These are phyloP conservation scores for Nothoprocta perdicaria DNA, from an alignment of 2,113 vertebrate genomes.

Conservation along the genomic window DNA sequence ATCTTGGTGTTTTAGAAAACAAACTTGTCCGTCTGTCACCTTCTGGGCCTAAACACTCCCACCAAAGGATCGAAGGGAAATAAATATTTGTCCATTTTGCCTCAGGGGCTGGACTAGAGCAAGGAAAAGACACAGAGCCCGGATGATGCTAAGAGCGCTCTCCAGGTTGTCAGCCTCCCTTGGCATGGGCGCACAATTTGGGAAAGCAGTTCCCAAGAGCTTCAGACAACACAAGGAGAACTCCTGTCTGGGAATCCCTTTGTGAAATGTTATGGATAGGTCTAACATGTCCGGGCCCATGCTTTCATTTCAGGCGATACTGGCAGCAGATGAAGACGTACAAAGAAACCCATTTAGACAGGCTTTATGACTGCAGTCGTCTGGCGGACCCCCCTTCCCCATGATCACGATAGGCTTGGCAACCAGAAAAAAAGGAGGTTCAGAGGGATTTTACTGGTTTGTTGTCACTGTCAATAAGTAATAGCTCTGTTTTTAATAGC, in stretches of 20 bases:
- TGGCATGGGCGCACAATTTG: rapidly evolving
- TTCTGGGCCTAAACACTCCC: slow-evolving; percentile 15
- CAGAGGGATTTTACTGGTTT: slow-evolving; percentile 55
- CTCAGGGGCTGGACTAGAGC: neutral
- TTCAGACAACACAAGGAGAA: neutral
- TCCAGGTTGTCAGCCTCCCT: neutral
- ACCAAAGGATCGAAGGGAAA: slow-evolving; percentile 35
- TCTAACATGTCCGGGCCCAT: neutral
- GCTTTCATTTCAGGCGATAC: neutral
- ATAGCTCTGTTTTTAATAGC: slow-evolving; percentile 38
- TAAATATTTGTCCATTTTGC: slow-evolving; percentile 56
- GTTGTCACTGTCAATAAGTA: slow-evolving; percentile 48
- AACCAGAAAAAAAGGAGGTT: slow-evolving; percentile 21
- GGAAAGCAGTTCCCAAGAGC: neutral
- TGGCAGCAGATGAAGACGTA: neutral
- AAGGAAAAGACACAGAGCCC: rapidly evolving
- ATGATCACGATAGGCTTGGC: neutral
- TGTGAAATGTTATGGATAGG: neutral
- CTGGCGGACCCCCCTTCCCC: slow-evolving; percentile 1
- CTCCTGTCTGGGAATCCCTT: neutral
- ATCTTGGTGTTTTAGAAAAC: slow-evolving; percentile 39
- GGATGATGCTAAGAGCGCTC: neutral
- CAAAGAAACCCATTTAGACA: slow-evolving; percentile 37
- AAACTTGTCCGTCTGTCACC: slow-evolving; percentile 37
- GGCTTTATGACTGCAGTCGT: neutral